Evolutionary conservation across 2,888 invertebrate species (phyloP).

Genomic region (Limnephilus lunatus): DNA sequence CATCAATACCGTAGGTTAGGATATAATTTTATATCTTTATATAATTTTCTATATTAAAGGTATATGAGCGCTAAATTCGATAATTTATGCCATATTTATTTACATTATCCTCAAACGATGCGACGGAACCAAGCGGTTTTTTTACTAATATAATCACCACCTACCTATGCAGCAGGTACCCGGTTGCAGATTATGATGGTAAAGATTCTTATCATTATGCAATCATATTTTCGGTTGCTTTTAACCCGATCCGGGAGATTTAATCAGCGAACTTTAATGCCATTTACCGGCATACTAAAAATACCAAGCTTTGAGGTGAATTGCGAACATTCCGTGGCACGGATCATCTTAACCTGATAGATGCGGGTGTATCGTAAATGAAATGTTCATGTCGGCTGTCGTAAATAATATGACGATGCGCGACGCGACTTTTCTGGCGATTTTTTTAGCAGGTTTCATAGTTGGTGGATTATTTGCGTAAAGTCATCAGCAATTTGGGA

Average conservation of each 20-base stretch:
- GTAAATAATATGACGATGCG: too few species aligned
- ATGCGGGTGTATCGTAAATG: not conserved
- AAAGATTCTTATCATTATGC: not conserved
- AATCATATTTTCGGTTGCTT: not conserved
- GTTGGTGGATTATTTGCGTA: too few species aligned
- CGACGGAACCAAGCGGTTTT: not conserved
- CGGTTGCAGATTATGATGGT: not conserved
- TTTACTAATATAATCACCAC: not conserved
- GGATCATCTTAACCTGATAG: not conserved
- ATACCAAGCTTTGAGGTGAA: conserved; percentile 13
- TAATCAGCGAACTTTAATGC: conserved; percentile 16
- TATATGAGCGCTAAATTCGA: too few species aligned
- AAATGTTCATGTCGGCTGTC: not conserved
- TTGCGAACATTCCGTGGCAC: conserved; percentile 4
- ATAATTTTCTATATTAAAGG: too few species aligned
- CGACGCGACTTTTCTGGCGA: too few species aligned
- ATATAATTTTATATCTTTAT: too few species aligned
- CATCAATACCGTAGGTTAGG: too few species aligned
- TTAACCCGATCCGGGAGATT: not conserved
- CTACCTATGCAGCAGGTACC: not conserved
- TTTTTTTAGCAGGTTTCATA: too few species aligned
- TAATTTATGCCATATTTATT: not conserved
- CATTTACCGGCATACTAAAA: not conserved
- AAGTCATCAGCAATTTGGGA: too few species aligned
- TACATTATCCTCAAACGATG: not conserved